Evolutionary conservation across 2,888 invertebrate genomes (phyloP), one percentile per base, ranked within the genome.

Genomic region (Thymelicus sylvestris): DNA sequence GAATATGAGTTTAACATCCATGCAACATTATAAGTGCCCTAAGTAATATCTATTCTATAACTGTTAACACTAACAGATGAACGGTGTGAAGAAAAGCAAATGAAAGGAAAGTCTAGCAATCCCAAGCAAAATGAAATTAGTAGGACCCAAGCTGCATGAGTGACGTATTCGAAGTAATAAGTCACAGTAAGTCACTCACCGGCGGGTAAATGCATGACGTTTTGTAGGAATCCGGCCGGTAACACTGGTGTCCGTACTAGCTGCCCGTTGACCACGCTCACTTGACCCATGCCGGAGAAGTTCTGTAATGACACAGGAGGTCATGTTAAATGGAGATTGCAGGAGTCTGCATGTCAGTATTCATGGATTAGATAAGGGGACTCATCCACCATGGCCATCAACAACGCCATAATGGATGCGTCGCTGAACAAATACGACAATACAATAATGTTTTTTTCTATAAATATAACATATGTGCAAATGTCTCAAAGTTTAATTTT

Each of bases 191-290:
- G 7, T 10, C 31, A 80, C 86, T 81, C 74, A 92, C 92, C 92
- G 1, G 92, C 79, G 0, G 95, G 96, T 74, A 97, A 87, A 83
- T 97, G 97, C 79, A 97, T 96, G 73, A 97, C 94, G 81, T 96
- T 96, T 78, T 97, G 97, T 24, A 97, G 90, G 76, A 97, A 95
- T 62, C 96, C 96, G 0, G 96, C 95, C 60, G 96, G 95, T 12
- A 95, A 81, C 48, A 95, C 95, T 0, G 97, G 96, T 0, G 96
- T 95, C 62, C 98, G 91, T 13, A 98, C 96, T n/a, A 98, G 95
- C 84, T 97, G 97, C 0, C 97, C 96, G 72, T 94, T 94, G 38
- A 94, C 92, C 0, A 94, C 80, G 83, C 93, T 93, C 72, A 94
- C 92, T 86, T 93, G 93, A 8, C 91, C 88, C 93, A 94, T 93